Conservation (phyloP, 2,113 vertebrate genomes). For the Engystomops pustulosus region DNA sequence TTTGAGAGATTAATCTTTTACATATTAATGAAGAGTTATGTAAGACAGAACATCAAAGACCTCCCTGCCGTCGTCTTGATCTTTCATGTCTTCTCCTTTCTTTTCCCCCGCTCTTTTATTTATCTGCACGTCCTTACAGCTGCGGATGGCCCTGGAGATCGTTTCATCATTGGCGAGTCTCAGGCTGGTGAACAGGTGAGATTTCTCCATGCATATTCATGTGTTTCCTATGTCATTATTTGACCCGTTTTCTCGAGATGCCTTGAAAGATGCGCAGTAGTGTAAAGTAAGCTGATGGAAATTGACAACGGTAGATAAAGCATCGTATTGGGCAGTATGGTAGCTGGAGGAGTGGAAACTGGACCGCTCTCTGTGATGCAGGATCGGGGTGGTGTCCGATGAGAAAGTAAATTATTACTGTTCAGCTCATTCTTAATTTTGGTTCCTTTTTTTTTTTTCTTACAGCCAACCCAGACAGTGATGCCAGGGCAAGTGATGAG, state of each 20-base stretch:
- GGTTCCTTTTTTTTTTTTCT: background rate
- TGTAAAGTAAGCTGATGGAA: background rate
- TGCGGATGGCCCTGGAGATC: slow-evolving; percentile 96
- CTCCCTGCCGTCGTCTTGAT: background rate
- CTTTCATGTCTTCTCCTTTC: background rate
- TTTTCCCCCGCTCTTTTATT: background rate
- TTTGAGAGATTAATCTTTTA: background rate
- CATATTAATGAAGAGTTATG: background rate
- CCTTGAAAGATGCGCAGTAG: background rate
- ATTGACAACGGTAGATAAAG: too few species aligned
- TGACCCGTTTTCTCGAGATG: background rate
- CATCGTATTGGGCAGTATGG: too few species aligned
- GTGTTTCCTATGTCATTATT: background rate
- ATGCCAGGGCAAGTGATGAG: slow-evolving; percentile 99
- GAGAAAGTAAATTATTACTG: too few species aligned
- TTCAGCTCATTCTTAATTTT: background rate
- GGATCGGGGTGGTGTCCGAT: too few species aligned
- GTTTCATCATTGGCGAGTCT: slow-evolving; percentile 98
- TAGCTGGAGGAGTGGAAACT: too few species aligned
- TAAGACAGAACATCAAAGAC: background rate
- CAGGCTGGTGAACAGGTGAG: slow-evolving; percentile 97
- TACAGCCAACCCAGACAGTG: slow-evolving; percentile 96
- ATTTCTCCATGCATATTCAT: background rate
- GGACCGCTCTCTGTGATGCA: too few species aligned
- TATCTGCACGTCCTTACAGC: slow-evolving; percentile 84